Percentiles rank a stretch among this genome's conserved stretches.
phyloP scores from a whole-genome alignment of 2,888 invertebrate genomes.

The Drosophila ustulata region DNA sequence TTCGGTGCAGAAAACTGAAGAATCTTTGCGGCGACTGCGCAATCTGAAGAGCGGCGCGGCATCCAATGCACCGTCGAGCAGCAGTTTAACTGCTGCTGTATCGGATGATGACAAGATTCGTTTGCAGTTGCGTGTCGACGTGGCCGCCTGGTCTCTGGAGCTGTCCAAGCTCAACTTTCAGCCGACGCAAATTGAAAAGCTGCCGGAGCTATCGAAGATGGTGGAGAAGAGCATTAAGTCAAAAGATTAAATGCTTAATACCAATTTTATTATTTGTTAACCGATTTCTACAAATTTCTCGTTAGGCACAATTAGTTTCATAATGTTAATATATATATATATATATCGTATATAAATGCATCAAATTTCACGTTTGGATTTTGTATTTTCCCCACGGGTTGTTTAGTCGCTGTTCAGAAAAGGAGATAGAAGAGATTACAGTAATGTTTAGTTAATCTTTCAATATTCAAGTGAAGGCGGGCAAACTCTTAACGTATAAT shows the following conservation, averaged over 20 bases:
- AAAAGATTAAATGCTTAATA: conserved; percentile 24
- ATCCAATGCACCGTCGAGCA: conserved; percentile 63
- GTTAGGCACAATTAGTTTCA: conserved; percentile 69
- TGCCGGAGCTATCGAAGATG: conserved; percentile 87
- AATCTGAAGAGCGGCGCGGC: conserved; percentile 89
- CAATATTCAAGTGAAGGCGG: conserved; percentile 11
- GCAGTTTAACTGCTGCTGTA: conserved; percentile 85
- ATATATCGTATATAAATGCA: conserved; percentile 69
- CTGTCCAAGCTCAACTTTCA: conserved; percentile 87
- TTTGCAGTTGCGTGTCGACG: conserved; percentile 94
- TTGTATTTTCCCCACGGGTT: conserved; percentile 28
- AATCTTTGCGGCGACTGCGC: conserved; percentile 95
- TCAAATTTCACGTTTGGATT: conserved; percentile 65
- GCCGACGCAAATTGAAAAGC: conserved; percentile 87
- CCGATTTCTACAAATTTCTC: conserved; percentile 43
- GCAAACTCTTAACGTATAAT: conserved; percentile 17
- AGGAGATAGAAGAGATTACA: conserved; percentile 65
- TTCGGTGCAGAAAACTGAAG: conserved; percentile 97
- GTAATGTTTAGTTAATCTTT: conserved; percentile 26
- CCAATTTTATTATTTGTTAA: conserved; percentile 69
- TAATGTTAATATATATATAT: conserved; percentile 59
- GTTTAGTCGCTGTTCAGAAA: conserved; percentile 70
- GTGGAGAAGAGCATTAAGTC: conserved; percentile 88
- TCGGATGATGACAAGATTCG: conserved; percentile 98
- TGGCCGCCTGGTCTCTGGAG: conserved; percentile 89